Base-by-base conservation (phyloP, 2,797 vertebrate genomes). In the Anabacerthia variegaticeps region DNA sequence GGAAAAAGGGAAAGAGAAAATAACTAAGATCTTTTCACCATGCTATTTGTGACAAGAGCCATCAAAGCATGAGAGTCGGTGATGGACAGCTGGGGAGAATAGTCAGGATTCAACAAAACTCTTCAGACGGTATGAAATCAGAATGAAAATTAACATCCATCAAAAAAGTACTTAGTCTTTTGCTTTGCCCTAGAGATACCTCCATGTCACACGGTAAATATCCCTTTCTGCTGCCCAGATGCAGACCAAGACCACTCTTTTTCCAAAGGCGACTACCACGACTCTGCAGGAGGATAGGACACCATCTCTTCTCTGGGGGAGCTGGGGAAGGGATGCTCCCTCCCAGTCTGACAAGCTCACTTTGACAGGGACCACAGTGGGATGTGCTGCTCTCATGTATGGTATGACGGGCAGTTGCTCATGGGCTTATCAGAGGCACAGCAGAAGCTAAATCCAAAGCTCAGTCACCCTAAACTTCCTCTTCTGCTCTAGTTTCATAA, bases 31-130 rank as follows among this genome's bases (percentile, higher is more conserved):
- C 69, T 59, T 85, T 86, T 77, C 41, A 87, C 55, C 44, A 27
- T 6, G 73, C n/a, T 88, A 43, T 88, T 66, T 61, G 54, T 77
- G 65, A 87, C 62, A 84, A 69, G 30, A 84, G 41, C 32, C 77
- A 37, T 69, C 73, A 86, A 86, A 92, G 73, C 32, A 3, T 2
- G 15, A 48, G 34, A 76, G n/a, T 16, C 1, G 0, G 43, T 73
- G 83, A 95, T 19, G 36, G 88, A 65, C 41, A 88, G 73, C 3
- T 71, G 54, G n/a, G 58, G 56, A 95, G 56, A 85, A 52, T 12
- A 65, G 75, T 39, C 73, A 62, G 78, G 46, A 72, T 68, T 73
- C 3, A 0, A 92, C 28, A 66, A 24, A 78, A 49, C 37, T 55
- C 36, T 28, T 90, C 80, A 66, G 87, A 54, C 1, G 4, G 58